Evolutionary conservation across 2,113 vertebrate species (phyloP), one percentile per base, ranked within the genome.

Genomic region (Macquaria ambigua): DNA sequence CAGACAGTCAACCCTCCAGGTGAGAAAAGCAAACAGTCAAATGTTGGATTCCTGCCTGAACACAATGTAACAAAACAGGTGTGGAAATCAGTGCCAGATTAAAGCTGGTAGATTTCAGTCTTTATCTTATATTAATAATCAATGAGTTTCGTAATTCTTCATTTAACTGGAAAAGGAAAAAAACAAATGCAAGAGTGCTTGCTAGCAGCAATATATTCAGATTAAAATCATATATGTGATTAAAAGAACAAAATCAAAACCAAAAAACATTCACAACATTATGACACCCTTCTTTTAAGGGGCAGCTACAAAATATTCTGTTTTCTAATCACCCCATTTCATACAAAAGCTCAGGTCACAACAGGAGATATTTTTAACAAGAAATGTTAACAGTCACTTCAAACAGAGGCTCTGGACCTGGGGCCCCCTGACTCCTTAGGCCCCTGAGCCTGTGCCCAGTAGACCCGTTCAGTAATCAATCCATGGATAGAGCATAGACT

Each of bases 21-120:
- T 77, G 70, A 74, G 58, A 87, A 69, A 81, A 62, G 31, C 46
- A 79, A 70, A 86, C 7, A 74, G 20, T 48, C 34, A 73, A 81
- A 88, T 86, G 85, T 76, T 34, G 5, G 73, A 12, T 63, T 55
- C 37, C 16, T 68, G 59, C 61, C 82, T 69, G 55, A 84, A 64
- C 18, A 69, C 81, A 87, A 74, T 4, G 25, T 31, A 43, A 53
- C 12, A 21, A 48, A 85, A 86, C 75, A 81, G 3, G 18, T 63
- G 63, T 48, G 18, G 64, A 52, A 34, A 52, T 59, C 25, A 23
- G 41, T 31, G 28, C 5, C 37, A 50, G 62, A 67, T 62, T 53
- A 43, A 46, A 53, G 28, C 1, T 48, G 6, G 6, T 50, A 62
- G 14, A 34, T 52, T 77, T 39, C 9, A 53, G 31, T 39, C 31